Evolutionary conservation across 2,113 vertebrate species (phyloP), one percentile per base, ranked within the genome.

Genomic region (Mesocricetus auratus): DNA sequence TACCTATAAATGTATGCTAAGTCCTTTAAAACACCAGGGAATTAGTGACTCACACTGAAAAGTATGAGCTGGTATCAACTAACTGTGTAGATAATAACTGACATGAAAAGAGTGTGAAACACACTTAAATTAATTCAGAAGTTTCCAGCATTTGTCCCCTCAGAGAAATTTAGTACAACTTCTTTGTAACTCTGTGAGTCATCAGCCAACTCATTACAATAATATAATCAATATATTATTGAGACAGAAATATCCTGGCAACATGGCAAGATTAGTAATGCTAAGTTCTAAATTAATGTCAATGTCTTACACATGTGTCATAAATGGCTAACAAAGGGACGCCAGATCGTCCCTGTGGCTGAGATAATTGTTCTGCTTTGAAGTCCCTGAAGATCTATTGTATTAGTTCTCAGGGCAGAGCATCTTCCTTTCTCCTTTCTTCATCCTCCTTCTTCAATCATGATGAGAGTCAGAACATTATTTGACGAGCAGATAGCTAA

Each of bases 181-280:
- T 96, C 89, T 95, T 89, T 64, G 26, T 89, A 95, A 95, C 47
- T 91, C 47, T 66, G 53, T 94, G 96, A 98, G 95, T 97, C 97
- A 97, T 7, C 71, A 86, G 91, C 81, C 58, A 91, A 95, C 96
- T 95, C 92, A 96, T 96, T 97, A 97, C 85, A 96, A 97, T 96
- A 96, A 96, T 95, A 86, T 92, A 94, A 96, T 97, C 94, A 96
- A 97, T 97, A 95, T 94, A 97, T 97, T 97, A 96, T 56, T n/a
- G 78, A 96, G 97, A 93, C 81, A 97, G 95, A 98, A 97, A 96
- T 96, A 96, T 95, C 90, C 78, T 85, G 82, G 90, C 45, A 95
- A 91, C 81, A 93, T 64, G 82, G 93, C 58, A 96, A 93, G 95
- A 73, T 86, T 92, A 83, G 95, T 91, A 97, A 94, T 90, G 89